Base-by-base conservation (phyloP, 2,888 invertebrate species). In the Antheraea yamamai region DNA sequence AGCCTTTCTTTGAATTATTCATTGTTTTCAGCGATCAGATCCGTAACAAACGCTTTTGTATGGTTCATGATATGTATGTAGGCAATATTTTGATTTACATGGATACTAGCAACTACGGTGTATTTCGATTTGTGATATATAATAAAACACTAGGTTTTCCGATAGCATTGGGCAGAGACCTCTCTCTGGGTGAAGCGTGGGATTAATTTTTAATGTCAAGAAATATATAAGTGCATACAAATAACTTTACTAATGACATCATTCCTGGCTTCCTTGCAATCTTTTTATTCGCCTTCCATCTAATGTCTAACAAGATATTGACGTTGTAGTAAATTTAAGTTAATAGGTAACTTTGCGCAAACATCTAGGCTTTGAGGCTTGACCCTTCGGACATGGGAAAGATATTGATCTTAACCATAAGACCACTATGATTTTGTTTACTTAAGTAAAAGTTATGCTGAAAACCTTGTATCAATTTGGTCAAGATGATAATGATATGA, bases 1-100 rank as follows among this genome's bases (percentile, higher is more conserved):
- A 87, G 84, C 86, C 85, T 70, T 70, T 39, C 86, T 89, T 88
- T 90, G 88, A 89, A 91, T 91, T 91, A 91, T 91, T 91, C 90
- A 91, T 90, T 85, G 87, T 89, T 90, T 88, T 85, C 84, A 85
- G 80, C 82, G 82, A 85, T 83, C 84, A 83, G 85, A 70, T 72
- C 74, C 39, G 66, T 73, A 76, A 76, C 74, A 70, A 70, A 39
- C 70, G 39, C 70, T 70, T 70, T 39, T 70, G 70, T 70, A 39
- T 23, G 35, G n/a, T 39, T 23, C n/a, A 8, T 39, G 39, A 39
- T 39, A 39, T 20, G 70, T 39, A 70, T 39, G 20, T 70, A 39
- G 39, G 39, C 70, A 70, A 39, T 70, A 70, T 66, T 66, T 30
- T n/a, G 39, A 39, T 70, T 70, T 39, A n/a, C 20, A n/a, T n/a